Evolutionary conservation across 2,888 invertebrate species (phyloP).

Genomic region (Macaria notata): DNA sequence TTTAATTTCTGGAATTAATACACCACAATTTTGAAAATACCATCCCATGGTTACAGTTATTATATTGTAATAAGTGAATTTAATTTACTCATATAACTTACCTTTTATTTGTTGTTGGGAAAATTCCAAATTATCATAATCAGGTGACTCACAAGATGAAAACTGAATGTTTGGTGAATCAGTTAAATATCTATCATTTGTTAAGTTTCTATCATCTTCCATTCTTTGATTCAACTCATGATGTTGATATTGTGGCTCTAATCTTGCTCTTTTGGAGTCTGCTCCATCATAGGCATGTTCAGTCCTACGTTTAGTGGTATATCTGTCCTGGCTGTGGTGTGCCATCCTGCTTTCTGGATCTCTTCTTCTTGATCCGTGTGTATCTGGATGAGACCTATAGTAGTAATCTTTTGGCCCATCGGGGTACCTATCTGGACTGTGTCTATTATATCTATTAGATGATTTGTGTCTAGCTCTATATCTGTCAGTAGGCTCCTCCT

Average conservation of each 20-base stretch:
- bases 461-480: constrained; percentile 43
- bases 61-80: too few species aligned
- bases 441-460: constrained; percentile 25
- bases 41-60: too few species aligned
- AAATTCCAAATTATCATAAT: constrained; percentile 44
- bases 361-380: constrained; percentile 34
- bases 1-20: constrained; percentile 59
- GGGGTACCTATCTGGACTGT: constrained; percentile 27
- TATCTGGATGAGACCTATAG: constrained; percentile 40
- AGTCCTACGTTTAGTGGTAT: constrained; percentile 47
- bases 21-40: not conserved
- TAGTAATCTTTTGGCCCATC: constrained; percentile 37
- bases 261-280: constrained; percentile 47
- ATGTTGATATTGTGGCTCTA: constrained; percentile 34
- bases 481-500: constrained; percentile 42
- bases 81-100: constrained; percentile 30
- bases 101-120: constrained; percentile 49
- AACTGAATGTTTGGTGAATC: constrained; percentile 35
- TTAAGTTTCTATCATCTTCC: constrained; percentile 33
- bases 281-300: constrained; percentile 52
- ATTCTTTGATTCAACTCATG: constrained; percentile 13
- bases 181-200: constrained; percentile 10
- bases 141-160: constrained; percentile 65
- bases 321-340: constrained; percentile 37
- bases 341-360: constrained; percentile 41